phyloP scores from a whole-genome alignment of 2,797 vertebrate genomes.

The Notolabrus celidotus region DNA sequence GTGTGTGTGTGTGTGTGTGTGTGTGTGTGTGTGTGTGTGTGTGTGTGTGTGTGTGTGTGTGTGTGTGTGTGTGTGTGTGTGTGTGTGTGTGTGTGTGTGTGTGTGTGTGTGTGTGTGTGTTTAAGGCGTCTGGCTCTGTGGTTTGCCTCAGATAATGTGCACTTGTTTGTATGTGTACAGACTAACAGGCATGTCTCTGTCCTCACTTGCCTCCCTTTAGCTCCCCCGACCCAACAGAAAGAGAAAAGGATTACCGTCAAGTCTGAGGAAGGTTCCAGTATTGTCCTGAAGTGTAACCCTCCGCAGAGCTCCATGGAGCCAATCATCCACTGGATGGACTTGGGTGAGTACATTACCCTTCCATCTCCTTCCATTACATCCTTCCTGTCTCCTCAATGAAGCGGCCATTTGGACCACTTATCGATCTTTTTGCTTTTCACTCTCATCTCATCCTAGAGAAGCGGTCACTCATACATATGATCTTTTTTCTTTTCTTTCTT shows the following conservation, averaged over 20 bases:
- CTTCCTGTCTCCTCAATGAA: conserved; percentile 38
- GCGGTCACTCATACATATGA: not conserved
- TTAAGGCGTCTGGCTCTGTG: conserved; percentile 24
- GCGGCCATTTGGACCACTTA: conserved; percentile 5
- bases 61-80: conserved; percentile 7
- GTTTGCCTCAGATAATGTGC: conserved; percentile 26
- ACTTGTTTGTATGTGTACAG: no score
- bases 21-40: conserved; percentile 9
- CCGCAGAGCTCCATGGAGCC: conserved; percentile 83
- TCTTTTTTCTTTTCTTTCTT: not conserved
- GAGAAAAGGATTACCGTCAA: conserved; percentile 75
- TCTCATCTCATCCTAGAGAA: conserved; percentile 17
- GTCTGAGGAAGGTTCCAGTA: conserved; percentile 77
- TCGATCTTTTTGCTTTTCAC: conserved; percentile 16
- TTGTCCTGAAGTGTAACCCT: conserved; percentile 82
- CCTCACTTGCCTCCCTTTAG: conserved; percentile 59
- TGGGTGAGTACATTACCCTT: conserved; percentile 77
- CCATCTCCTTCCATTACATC: conserved; percentile 48
- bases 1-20: conserved; percentile 7
- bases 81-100: conserved; percentile 9
- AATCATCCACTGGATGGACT: conserved; percentile 88
- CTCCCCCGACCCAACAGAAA: conserved; percentile 80
- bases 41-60: conserved; percentile 10
- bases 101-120: conserved; percentile 10
- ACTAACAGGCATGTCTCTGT: conserved; percentile 27